Percentiles rank a stretch among this genome's conserved stretches.
These are phyloP conservation scores for Epistrophe eligans DNA, from an alignment of 2,888 invertebrate species.

Conservation along the genomic window DNA sequence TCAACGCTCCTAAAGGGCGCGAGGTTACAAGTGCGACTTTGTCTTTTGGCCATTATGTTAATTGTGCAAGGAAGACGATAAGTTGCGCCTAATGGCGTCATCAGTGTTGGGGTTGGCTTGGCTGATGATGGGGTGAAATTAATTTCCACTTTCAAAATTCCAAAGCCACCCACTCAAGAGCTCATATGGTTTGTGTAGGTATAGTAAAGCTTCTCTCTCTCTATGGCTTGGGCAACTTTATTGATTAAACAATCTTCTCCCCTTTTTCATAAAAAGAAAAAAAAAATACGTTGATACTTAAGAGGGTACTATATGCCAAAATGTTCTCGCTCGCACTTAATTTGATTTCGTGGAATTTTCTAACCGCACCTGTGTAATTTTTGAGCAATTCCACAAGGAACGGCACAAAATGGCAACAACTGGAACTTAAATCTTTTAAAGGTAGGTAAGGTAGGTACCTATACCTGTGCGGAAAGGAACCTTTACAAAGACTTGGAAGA, in stretches of 20 bases:
- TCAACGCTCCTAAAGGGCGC: not conserved
- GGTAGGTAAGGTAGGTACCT: too few relatives aligned
- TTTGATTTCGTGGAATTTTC: conserved; percentile 66
- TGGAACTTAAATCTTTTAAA: conserved; percentile 28
- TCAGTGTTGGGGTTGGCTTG: not conserved
- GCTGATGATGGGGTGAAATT: conserved; percentile 19
- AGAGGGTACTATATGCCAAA: conserved; percentile 19
- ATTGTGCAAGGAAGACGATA: conserved; percentile 57
- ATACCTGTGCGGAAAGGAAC: not conserved
- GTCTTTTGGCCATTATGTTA: conserved; percentile 68
- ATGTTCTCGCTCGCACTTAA: conserved; percentile 69
- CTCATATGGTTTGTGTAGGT: not conserved
- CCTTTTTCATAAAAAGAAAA: not conserved
- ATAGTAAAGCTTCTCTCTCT: not conserved
- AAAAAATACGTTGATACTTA: not conserved
- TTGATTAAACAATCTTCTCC: conserved; percentile 72
- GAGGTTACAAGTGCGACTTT: conserved; percentile 58
- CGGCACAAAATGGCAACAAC: conserved; percentile 65
- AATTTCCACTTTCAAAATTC: conserved; percentile 43
- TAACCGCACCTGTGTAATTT: conserved; percentile 71
- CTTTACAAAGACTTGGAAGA: not conserved
- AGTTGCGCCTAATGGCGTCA: conserved; percentile 40
- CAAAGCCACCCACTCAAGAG: conserved; percentile 19
- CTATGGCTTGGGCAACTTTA: conserved; percentile 33
- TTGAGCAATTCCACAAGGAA: conserved; percentile 67